These are phyloP conservation scores for Globia sparganii DNA, from an alignment of 2,888 invertebrate species.

Conservation along the genomic window DNA sequence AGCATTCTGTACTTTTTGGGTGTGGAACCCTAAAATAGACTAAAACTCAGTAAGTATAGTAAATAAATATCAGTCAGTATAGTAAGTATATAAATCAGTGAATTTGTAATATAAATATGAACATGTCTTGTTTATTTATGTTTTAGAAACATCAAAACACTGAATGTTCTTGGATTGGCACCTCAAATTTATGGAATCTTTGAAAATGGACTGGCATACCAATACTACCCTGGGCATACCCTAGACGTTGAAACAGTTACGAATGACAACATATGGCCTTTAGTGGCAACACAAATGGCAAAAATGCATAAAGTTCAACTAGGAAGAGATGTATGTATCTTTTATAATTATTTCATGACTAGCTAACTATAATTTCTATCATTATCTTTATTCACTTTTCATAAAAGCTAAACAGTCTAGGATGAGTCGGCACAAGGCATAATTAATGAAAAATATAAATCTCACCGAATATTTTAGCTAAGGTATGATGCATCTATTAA, in stretches of 20 bases:
- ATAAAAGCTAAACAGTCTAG: background rate
- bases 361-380: background rate
- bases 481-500: too few species aligned
- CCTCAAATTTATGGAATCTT: conserved; percentile 97
- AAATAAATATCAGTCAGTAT: background rate
- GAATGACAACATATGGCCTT: conserved; percentile 92
- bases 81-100: background rate
- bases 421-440: background rate
- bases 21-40: background rate
- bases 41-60: background rate
- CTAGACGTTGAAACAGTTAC: conserved; percentile 92
- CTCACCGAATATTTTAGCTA: too few species aligned
- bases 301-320: conserved; percentile 93
- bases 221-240: conserved; percentile 95
- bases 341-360: conserved; percentile 21
- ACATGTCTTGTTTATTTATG: conserved; percentile 15
- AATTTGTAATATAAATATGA: background rate
- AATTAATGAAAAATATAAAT: background rate
- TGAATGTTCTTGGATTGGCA: conserved; percentile 93
- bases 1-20: background rate
- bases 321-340: conserved; percentile 79
- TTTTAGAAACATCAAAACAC: conserved; percentile 84
- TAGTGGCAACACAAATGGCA: conserved; percentile 96
- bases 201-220: conserved; percentile 97
- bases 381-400: conserved; percentile 11